Conservation (phyloP, 1,140 invertebrate species). For the Pseudomyrmex concolor region DNA sequence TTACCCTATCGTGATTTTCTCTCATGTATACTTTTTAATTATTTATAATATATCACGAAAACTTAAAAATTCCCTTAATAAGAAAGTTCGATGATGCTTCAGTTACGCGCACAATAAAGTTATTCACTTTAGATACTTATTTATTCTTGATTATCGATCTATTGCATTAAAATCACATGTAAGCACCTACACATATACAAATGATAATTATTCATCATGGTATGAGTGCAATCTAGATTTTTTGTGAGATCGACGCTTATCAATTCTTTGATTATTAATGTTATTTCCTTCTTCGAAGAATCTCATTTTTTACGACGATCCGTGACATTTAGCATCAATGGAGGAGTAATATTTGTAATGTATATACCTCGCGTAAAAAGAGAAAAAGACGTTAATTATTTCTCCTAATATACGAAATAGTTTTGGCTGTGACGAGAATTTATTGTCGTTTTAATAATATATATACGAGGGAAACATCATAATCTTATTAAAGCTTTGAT, state of each 20-base stretch:
- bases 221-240: slow-evolving; percentile 41
- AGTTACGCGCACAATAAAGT: neutral
- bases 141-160: slow-evolving; percentile 37
- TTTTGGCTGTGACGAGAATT: slow-evolving; percentile 35
- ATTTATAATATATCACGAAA: slow-evolving; percentile 51
- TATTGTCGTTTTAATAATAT: slow-evolving; percentile 41
- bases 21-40: slow-evolving; percentile 54
- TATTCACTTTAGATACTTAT: slow-evolving; percentile 44
- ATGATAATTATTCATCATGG: slow-evolving; percentile 23
- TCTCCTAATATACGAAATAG: slow-evolving; percentile 15
- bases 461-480: slow-evolving; percentile 7
- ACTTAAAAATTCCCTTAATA: slow-evolving; percentile 38
- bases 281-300: neutral
- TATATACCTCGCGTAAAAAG: slow-evolving; percentile 1
- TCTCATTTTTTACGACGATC: neutral
- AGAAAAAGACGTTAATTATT: slow-evolving; percentile 27
- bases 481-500: slow-evolving; percentile 42
- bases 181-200: slow-evolving; percentile 47
- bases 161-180: slow-evolving; percentile 44
- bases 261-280: slow-evolving; percentile 40
- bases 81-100: slow-evolving; percentile 46
- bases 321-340: slow-evolving; percentile 24
- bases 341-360: neutral
- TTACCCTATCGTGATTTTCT: slow-evolving; percentile 55
- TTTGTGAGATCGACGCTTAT: slow-evolving; percentile 3